Conservation (phyloP, 2,888 invertebrate genomes). For the Pimpla rufipes region DNA sequence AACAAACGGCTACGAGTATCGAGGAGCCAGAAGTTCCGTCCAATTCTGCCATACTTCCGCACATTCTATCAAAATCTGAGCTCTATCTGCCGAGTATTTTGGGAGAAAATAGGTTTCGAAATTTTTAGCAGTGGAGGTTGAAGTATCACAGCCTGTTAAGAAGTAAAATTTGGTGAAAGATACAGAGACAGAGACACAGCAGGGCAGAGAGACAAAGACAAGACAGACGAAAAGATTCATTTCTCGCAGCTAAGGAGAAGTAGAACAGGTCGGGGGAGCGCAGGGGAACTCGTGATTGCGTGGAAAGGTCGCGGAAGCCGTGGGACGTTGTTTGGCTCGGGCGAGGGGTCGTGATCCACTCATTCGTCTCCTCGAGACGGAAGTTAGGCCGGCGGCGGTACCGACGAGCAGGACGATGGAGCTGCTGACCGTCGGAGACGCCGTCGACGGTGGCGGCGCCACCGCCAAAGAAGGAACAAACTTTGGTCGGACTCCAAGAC, state of each 20-base stretch:
- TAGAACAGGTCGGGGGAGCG: constrained; percentile 59
- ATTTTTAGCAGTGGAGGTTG: too few species aligned
- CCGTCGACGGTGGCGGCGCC: constrained; percentile 46
- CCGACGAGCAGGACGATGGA: constrained; percentile 42
- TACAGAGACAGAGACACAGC: too few species aligned
- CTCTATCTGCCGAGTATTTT: too few species aligned
- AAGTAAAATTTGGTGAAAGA: too few species aligned
- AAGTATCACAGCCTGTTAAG: too few species aligned
- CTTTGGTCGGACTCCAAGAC: constrained; percentile 82
- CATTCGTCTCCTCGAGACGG: constrained; percentile 81
- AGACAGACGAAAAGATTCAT: constrained; percentile 73
- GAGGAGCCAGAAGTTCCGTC: too few species aligned
- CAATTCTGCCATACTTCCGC: too few species aligned
- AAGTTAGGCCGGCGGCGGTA: constrained; percentile 79
- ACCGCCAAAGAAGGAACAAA: constrained; percentile 74
- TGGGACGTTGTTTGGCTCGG: constrained; percentile 60
- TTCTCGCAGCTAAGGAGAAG: constrained; percentile 68
- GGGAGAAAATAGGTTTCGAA: too few species aligned
- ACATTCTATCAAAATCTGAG: too few species aligned
- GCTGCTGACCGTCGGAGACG: constrained; percentile 47
- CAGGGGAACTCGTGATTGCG: constrained; percentile 61
- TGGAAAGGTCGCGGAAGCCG: constrained; percentile 63
- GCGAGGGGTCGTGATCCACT: constrained; percentile 64
- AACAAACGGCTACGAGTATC: too few species aligned
- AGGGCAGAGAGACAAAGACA: too few species aligned